A percentile compares a stretch with the other conserved stretches of the same genome.
Conservation (phyloP, 2,797 vertebrate species). For the Chelon labrosus region DNA sequence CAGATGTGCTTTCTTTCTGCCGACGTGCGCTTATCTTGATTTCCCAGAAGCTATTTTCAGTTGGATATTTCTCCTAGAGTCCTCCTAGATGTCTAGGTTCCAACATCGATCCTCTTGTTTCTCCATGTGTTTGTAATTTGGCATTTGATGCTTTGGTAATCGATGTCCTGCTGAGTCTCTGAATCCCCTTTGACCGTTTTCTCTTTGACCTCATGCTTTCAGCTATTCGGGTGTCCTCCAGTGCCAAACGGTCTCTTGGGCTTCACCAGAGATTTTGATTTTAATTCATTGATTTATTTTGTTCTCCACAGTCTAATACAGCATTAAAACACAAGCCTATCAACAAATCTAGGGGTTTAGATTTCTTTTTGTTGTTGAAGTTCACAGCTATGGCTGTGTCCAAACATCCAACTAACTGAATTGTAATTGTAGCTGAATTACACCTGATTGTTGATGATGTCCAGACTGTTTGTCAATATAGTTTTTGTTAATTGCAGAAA, state of each 20-base stretch:
- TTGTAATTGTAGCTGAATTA: no score
- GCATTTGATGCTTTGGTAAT: conserved; percentile 30
- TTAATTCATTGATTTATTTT: neutral
- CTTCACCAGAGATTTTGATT: conserved; percentile 12
- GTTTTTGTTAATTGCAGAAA: no score
- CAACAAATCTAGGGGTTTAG: conserved; percentile 8
- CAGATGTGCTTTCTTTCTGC: conserved; percentile 12
- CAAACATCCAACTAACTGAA: no score
- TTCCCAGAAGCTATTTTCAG: conserved; percentile 33
- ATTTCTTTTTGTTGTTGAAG: neutral
- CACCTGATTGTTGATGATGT: no score
- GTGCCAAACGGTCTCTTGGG: conserved; percentile 13
- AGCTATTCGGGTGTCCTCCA: neutral
- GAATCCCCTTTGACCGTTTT: conserved; percentile 35
- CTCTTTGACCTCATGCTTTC: conserved; percentile 27
- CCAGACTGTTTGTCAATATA: no score
- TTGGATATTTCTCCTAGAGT: conserved; percentile 21
- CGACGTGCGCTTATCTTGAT: conserved; percentile 25
- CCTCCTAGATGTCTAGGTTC: conserved; percentile 19
- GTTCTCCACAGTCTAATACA: neutral
- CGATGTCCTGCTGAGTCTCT: conserved; percentile 15
- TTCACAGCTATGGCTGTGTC: no score
- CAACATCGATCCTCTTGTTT: conserved; percentile 26
- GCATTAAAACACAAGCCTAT: neutral
- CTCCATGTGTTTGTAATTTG: conserved; percentile 7